Evolutionary conservation across 37 sponge, comb jelly and placozoan genomes (phyloP), one percentile per base, ranked within the genome.

Genomic region (Geodia barretti): DNA sequence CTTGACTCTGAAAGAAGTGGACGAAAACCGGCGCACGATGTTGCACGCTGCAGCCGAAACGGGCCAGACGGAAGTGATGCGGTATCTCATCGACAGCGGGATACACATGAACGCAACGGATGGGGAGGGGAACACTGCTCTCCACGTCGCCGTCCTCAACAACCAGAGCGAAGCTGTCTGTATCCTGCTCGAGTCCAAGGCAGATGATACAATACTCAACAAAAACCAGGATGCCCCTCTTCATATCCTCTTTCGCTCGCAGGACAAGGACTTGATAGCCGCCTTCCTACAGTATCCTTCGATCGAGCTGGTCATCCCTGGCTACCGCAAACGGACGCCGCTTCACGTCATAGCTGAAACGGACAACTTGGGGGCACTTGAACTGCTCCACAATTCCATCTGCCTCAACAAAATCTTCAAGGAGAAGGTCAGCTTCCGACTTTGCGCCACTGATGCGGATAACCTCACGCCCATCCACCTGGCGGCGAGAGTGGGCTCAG

Each of bases 61-160:
- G 20, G 80, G 88, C 70, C 87, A 91, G 42, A 28, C 67, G n/a
- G 83, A 66, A 29, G 74, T 79, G 8, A 91, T 88, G 63, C 43
- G 81, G 31, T 91, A 79, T 64, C 86, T 94, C 41, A 74, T 94
- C 25, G 81, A 88, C 35, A 85, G 80, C 54, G 92, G 92, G 11
- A 64, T 77, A 28, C 37, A 81, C 21, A 26, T 90, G 28, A 76
- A 88, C 71, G 85, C 85, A 40, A 58, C 39, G 40, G 90, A 94
- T 43, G 76, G 84, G 9, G 58, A 89, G 28, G 95, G 95, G 3
- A 80, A 91, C 79, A 97, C 95, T 29, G 90, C 97, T 5, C 67
- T 97, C 24, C 97, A 92, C 65, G 36, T 89, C 59, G 92, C 97
- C 34, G 83, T 78, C 29, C 21, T 28, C 0, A 63, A 88, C 31